phyloP scores from a whole-genome alignment of 2,888 invertebrate genomes.

The Chrysotoxum bicinctum region DNA sequence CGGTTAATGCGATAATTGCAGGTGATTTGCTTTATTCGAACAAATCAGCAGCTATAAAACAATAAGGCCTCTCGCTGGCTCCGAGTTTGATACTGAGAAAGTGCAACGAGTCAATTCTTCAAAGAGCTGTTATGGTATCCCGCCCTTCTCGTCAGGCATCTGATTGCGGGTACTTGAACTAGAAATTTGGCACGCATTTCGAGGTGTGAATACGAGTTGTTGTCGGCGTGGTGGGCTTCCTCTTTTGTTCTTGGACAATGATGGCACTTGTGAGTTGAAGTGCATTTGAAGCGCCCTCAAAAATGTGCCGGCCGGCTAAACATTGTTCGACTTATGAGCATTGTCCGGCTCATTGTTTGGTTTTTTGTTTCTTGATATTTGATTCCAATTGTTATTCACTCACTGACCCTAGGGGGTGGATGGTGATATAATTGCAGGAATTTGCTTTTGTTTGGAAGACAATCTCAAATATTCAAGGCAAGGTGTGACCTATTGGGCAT shows the following conservation, averaged over 20 bases:
- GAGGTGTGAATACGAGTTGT: conserved; percentile 61
- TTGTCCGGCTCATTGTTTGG: conserved; percentile 49
- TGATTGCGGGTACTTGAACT: conserved; percentile 59
- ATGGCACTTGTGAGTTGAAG: conserved; percentile 64
- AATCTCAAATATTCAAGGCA: conserved; percentile 41
- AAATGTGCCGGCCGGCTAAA: conserved; percentile 53
- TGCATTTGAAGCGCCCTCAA: conserved; percentile 67
- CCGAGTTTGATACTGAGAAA: background rate
- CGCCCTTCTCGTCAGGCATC: conserved; percentile 50
- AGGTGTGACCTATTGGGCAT: conserved; percentile 64
- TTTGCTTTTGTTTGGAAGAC: conserved; percentile 31
- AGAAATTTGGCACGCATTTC: conserved; percentile 72
- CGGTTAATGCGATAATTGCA: conserved; percentile 73
- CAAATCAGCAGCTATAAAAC: conserved; percentile 67
- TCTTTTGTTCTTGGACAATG: conserved; percentile 60
- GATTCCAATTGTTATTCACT: conserved; percentile 38
- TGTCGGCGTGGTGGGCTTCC: conserved; percentile 44
- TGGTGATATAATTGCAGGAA: conserved; percentile 67
- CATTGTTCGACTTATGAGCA: background rate
- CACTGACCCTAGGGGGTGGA: conserved; percentile 52
- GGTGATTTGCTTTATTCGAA: conserved; percentile 66
- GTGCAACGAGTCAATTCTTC: conserved; percentile 38
- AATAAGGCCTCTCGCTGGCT: conserved; percentile 6
- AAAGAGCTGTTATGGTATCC: conserved; percentile 56
- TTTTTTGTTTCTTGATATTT: conserved; percentile 51